Conservation (phyloP, 2,113 vertebrate species). For the Epinephelus lanceolatus region DNA sequence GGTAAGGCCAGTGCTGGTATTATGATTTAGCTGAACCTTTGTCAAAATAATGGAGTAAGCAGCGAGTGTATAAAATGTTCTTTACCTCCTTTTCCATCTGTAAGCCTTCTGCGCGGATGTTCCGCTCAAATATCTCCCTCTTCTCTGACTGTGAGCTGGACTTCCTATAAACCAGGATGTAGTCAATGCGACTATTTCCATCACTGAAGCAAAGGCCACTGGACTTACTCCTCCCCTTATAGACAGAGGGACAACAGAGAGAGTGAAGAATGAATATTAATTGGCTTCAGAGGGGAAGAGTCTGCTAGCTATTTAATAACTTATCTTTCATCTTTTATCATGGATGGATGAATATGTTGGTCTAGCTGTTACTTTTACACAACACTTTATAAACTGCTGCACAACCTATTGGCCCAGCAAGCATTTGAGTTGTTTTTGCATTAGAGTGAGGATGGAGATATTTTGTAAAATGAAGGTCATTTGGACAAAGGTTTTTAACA, state of each 20-base stretch:
- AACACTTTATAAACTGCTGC: too few relatives aligned
- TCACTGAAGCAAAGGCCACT: conserved; percentile 92
- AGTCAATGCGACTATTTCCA: conserved; percentile 92
- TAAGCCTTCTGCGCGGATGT: conserved; percentile 94
- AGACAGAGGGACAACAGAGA: conserved; percentile 7
- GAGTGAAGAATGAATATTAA: neutral
- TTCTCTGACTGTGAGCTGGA: conserved; percentile 91
- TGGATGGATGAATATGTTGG: neutral
- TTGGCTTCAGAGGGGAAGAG: neutral
- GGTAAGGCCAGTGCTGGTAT: neutral
- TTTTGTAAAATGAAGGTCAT: too few relatives aligned
- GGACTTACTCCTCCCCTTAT: conserved; percentile 87
- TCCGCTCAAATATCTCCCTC: conserved; percentile 94
- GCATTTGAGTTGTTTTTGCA: too few relatives aligned
- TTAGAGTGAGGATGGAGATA: too few relatives aligned
- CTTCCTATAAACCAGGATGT: conserved; percentile 95
- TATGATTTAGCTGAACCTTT: neutral
- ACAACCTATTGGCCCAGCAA: too few relatives aligned
- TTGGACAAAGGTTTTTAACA: too few relatives aligned
- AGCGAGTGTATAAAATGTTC: neutral
- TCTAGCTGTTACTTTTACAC: too few relatives aligned
- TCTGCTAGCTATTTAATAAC: neutral
- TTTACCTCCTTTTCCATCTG: conserved; percentile 93
- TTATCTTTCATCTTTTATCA: neutral
- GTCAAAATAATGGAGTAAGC: neutral